Conservation (phyloP, 2,113 vertebrate species). For the Amphiprion percula region DNA sequence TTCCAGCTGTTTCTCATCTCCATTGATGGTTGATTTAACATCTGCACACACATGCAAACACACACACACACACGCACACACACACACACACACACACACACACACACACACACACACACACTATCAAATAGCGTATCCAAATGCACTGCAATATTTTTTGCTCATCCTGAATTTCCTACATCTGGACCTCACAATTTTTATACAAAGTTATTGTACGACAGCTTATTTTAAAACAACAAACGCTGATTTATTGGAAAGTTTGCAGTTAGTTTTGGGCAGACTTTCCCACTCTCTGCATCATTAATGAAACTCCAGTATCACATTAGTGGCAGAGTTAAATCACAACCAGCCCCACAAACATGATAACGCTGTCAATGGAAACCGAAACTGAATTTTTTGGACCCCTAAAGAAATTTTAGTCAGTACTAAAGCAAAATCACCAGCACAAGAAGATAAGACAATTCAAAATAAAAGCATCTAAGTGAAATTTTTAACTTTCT, state of each 20-base stretch:
- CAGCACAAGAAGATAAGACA: too few relatives aligned
- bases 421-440: too few relatives aligned
- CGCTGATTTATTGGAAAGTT: neutral
- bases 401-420: too few relatives aligned
- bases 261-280: too few relatives aligned
- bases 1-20: slow-evolving; percentile 69
- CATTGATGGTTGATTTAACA: slow-evolving; percentile 48
- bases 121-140: neutral
- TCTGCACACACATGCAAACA: slow-evolving; percentile 8
- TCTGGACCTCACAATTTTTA: neutral
- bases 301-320: too few relatives aligned
- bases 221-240: neutral
- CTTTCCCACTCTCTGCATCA: too few relatives aligned
- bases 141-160: neutral
- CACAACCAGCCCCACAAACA: too few relatives aligned
- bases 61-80: neutral
- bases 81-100: slow-evolving; percentile 14
- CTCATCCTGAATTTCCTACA: neutral
- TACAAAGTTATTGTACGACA: neutral
- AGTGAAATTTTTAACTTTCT: too few relatives aligned
- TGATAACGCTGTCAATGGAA: too few relatives aligned
- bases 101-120: slow-evolving; percentile 17
- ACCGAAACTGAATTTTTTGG: too few relatives aligned
- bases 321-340: too few relatives aligned
- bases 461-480: too few relatives aligned